Conservation (phyloP, 2,888 invertebrate species). For the Rugalucina vietnamica region DNA sequence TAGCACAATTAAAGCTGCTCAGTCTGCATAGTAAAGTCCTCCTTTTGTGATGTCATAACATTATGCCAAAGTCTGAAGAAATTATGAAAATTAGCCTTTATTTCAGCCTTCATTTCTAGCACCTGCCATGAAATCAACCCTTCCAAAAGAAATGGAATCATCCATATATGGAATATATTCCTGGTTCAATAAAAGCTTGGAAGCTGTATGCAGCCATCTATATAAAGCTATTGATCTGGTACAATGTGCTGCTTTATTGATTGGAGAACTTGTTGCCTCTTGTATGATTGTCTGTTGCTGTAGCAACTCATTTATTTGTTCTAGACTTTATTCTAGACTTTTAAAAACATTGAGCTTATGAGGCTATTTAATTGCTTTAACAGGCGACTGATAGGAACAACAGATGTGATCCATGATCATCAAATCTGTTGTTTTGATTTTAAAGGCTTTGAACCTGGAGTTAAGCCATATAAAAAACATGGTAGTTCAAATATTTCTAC, state of each 20-base stretch:
- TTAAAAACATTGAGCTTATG: too few species aligned
- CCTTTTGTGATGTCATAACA: constrained; percentile 4
- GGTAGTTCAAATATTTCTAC: too few species aligned
- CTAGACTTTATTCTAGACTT: too few species aligned
- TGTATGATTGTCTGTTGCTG: background rate
- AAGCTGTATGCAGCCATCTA: background rate
- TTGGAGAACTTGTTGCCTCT: background rate
- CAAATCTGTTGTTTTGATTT: too few species aligned
- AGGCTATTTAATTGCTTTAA: too few species aligned
- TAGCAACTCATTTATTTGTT: too few species aligned
- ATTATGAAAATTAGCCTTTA: background rate
- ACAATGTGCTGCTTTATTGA: background rate
- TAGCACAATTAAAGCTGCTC: too few species aligned
- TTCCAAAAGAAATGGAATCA: background rate
- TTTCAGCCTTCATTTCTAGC: background rate
- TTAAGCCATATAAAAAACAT: too few species aligned
- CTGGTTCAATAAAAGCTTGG: constrained; percentile 10
- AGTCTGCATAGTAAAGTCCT: too few species aligned
- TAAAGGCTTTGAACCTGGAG: too few species aligned
- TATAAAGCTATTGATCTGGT: background rate
- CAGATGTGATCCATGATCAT: too few species aligned
- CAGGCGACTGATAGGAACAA: too few species aligned
- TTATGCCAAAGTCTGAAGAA: constrained; percentile 2
- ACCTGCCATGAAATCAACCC: background rate
- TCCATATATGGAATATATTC: constrained; percentile 8